These are phyloP conservation scores for Lithodes maja DNA, from an alignment of 2,888 invertebrate genomes.

Conservation along the genomic window DNA sequence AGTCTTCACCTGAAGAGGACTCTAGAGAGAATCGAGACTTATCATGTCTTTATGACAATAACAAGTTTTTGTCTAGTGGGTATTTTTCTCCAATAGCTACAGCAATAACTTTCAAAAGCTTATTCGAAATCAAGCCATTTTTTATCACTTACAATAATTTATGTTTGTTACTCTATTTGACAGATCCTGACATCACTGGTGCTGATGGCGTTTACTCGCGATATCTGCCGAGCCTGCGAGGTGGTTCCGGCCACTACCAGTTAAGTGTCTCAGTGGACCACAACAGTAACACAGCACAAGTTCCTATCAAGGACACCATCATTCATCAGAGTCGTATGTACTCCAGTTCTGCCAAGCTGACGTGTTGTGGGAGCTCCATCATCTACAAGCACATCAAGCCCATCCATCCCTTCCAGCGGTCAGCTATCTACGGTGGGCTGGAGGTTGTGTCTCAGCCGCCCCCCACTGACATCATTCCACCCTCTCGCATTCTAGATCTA, in stretches of 20 bases:
- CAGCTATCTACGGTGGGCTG: slow-evolving; percentile 60
- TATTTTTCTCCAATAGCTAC: no score
- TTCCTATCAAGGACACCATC: slow-evolving; percentile 63
- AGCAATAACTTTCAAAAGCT: no score
- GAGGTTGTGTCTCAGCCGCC: slow-evolving; percentile 58
- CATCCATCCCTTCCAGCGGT: slow-evolving; percentile 62
- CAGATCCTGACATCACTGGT: slow-evolving; percentile 81
- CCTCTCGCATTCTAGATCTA: slow-evolving; percentile 79
- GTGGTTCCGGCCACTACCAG: slow-evolving; percentile 68
- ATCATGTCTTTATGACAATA: no score
- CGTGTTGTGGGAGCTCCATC: slow-evolving; percentile 71
- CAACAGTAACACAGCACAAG: slow-evolving; percentile 62
- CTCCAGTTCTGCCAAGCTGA: slow-evolving; percentile 72
- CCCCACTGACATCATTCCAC: slow-evolving; percentile 72
- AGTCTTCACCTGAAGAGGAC: no score
- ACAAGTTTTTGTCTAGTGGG: no score
- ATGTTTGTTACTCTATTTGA: no score
- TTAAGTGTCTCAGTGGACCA: slow-evolving; percentile 64
- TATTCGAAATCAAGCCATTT: no score
- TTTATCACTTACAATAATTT: no score
- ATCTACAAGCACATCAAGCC: slow-evolving; percentile 62
- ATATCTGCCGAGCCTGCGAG: slow-evolving; percentile 75
- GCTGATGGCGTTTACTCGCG: slow-evolving; percentile 82
- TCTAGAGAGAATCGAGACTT: no score
- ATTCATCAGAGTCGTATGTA: slow-evolving; percentile 49